Conservation (phyloP, 2,113 vertebrate species). For the Gymnogyps californianus region DNA sequence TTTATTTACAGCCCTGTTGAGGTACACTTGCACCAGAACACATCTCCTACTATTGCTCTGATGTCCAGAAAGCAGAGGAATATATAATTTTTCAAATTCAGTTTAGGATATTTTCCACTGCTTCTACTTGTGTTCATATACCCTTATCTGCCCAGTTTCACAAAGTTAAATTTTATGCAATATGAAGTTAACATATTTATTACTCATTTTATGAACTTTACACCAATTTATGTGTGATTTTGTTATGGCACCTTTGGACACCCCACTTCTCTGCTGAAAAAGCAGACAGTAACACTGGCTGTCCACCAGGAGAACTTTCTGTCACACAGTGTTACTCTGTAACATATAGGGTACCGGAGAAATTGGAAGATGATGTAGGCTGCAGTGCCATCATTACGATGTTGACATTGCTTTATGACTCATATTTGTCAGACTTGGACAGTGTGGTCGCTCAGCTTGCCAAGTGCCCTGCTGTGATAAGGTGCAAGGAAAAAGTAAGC, state of each 20-base stretch:
- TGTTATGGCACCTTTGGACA: neutral
- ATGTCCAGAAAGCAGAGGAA: neutral
- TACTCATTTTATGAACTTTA: neutral
- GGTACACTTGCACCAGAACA: neutral
- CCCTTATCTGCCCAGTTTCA: neutral
- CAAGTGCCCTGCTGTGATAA: slow-evolving; percentile 54
- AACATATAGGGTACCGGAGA: neutral
- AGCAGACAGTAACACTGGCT: neutral
- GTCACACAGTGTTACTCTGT: neutral
- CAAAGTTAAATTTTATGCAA: neutral
- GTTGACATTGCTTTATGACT: slow-evolving; percentile 14
- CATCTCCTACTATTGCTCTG: neutral
- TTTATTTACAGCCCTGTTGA: neutral
- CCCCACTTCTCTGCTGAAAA: neutral
- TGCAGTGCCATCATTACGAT: neutral
- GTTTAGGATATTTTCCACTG: neutral
- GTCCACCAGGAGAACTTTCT: neutral
- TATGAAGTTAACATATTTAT: neutral
- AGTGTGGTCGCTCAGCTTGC: slow-evolving; percentile 20
- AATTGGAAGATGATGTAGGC: neutral
- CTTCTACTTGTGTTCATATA: neutral
- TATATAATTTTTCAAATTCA: neutral
- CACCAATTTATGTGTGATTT: neutral
- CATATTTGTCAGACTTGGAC: slow-evolving; percentile 37
- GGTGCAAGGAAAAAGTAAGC: slow-evolving; percentile 47